These are phyloP conservation scores for Clamator glandarius DNA, from an alignment of 2,797 vertebrate genomes.

Conservation along the genomic window DNA sequence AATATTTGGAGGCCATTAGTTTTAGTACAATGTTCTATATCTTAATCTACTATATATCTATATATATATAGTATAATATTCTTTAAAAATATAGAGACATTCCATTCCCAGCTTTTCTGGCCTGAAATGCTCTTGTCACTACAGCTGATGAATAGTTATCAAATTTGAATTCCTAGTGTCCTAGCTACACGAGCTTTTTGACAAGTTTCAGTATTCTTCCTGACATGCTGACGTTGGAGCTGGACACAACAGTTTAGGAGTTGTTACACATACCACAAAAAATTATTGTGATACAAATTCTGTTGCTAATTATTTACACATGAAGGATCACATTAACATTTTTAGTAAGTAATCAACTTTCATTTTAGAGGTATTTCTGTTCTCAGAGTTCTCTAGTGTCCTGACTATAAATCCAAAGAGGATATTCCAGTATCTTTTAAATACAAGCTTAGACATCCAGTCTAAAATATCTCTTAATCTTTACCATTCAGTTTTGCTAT, in stretches of 20 bases:
- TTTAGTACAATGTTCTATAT: not conserved
- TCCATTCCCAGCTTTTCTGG: not conserved
- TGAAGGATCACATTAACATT: not conserved
- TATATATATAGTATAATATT: not conserved
- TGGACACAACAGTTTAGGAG: not conserved
- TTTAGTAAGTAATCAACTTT: not conserved
- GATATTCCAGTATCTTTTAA: not conserved
- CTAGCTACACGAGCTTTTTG: too few relatives aligned
- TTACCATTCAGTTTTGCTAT: not conserved
- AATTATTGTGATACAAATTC: not conserved
- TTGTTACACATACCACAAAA: not conserved
- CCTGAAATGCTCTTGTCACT: not conserved
- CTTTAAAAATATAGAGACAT: not conserved
- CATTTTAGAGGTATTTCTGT: not conserved
- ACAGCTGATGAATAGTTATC: not conserved
- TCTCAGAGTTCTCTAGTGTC: not conserved
- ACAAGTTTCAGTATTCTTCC: not conserved
- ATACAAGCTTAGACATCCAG: not conserved
- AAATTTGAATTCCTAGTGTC: not conserved
- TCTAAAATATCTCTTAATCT: not conserved
- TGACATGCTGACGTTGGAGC: not conserved
- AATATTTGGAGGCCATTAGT: not conserved
- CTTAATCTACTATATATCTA: not conserved
- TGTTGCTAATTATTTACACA: not conserved
- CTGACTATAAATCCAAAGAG: not conserved